Percentiles rank a stretch among this genome's conserved stretches.
These are phyloP conservation scores for Mirza zaza DNA, from an alignment of 2,113 vertebrate species.

Conservation along the genomic window DNA sequence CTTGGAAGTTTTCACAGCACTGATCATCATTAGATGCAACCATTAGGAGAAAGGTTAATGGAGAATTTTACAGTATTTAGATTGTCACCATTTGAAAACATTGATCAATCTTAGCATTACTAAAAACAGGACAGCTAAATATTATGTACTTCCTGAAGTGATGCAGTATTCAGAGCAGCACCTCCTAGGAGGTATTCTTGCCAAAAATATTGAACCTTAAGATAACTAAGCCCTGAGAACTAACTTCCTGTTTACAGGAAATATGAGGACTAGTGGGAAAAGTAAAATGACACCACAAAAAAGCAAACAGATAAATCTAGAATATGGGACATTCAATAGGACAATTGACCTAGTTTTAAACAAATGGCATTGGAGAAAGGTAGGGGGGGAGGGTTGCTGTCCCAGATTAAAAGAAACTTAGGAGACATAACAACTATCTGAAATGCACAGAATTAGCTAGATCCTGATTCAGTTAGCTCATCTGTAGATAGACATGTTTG, in stretches of 20 bases:
- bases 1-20: too few relatives aligned
- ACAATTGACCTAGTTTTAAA: background rate
- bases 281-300: background rate
- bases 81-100: background rate
- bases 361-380: background rate
- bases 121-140: background rate
- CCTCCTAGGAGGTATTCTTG: background rate
- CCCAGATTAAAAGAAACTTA: background rate
- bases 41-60: background rate
- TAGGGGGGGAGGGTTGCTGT: too few relatives aligned
- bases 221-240: background rate
- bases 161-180: background rate
- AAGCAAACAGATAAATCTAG: background rate
- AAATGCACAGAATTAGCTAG: background rate
- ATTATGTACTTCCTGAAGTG: background rate
- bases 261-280: background rate
- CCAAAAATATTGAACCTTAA: background rate
- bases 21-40: constrained; percentile 11
- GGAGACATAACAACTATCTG: background rate
- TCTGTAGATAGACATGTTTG: background rate
- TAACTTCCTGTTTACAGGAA: background rate
- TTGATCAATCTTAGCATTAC: background rate
- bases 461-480: background rate
- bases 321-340: background rate
- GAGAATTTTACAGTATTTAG: background rate